Conservation (phyloP, 2,113 vertebrate genomes). For the Dipodomys spectabilis region DNA sequence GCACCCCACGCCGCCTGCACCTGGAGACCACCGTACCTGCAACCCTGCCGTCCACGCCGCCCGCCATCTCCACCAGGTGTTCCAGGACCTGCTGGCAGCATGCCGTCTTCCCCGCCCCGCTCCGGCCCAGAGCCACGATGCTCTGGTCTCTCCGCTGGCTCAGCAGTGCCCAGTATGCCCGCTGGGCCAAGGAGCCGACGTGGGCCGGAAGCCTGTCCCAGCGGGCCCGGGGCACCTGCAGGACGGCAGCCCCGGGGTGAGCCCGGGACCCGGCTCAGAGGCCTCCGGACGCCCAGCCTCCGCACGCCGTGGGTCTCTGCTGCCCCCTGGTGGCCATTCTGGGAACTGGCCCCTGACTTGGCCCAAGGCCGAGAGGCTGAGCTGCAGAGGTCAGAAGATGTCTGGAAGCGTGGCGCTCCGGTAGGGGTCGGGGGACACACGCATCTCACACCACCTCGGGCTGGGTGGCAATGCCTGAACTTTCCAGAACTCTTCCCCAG, state of each 20-base stretch:
- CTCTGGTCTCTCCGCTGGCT: slow-evolving; percentile 91
- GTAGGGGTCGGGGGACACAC: too few relatives aligned
- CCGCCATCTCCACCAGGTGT: slow-evolving; percentile 89
- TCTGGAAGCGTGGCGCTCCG: too few relatives aligned
- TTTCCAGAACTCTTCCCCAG: background rate
- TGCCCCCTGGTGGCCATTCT: slow-evolving; percentile 63
- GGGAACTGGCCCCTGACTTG: background rate
- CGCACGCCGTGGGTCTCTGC: background rate
- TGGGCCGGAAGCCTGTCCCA: slow-evolving; percentile 84
- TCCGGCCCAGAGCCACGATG: slow-evolving; percentile 92
- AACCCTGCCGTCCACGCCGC: slow-evolving; percentile 86
- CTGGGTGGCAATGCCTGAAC: rapidly evolving
- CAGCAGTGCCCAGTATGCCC: slow-evolving; percentile 91
- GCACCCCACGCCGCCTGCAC: slow-evolving; percentile 85
- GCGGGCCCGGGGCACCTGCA: slow-evolving; percentile 78
- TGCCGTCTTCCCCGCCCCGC: slow-evolving; percentile 91
- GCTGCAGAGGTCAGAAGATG: background rate
- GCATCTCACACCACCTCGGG: background rate
- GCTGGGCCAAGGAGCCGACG: slow-evolving; percentile 88
- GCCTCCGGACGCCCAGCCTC: too few relatives aligned
- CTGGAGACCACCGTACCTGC: slow-evolving; percentile 83
- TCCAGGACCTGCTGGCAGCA: slow-evolving; percentile 89
- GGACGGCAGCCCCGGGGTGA: background rate
- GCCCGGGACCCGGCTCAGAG: too few relatives aligned
- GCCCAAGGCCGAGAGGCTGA: too few relatives aligned